Conservation (phyloP, 2,797 vertebrate species). For the Xenentodon cancila region DNA sequence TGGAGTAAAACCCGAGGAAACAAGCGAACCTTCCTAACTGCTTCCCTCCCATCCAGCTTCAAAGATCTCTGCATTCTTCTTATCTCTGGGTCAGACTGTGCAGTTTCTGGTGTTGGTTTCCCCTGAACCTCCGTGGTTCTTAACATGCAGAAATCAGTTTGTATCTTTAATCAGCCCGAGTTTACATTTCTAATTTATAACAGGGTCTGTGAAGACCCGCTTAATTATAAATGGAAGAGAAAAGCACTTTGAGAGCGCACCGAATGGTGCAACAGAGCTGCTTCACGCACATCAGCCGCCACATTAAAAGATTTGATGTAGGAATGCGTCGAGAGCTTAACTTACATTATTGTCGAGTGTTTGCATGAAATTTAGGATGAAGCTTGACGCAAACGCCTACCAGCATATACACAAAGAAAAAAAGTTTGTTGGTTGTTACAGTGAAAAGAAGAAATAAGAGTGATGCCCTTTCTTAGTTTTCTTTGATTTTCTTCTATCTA, state of each 20-base stretch:
- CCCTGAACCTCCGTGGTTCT: constrained; percentile 28
- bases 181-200: constrained; percentile 61
- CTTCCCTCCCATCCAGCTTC: no score
- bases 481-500: constrained; percentile 39
- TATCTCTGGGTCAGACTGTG: no score
- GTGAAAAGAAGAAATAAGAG: neutral
- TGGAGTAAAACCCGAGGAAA: neutral
- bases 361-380: neutral
- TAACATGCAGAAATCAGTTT: constrained; percentile 22
- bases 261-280: constrained; percentile 12
- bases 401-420: neutral
- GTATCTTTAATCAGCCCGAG: constrained; percentile 22
- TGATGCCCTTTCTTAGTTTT: constrained; percentile 6
- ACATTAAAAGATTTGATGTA: constrained; percentile 13
- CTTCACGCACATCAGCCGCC: neutral
- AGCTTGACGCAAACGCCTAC: neutral
- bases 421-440: neutral
- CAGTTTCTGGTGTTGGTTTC: neutral
- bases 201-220: constrained; percentile 27
- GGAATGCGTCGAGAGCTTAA: neutral
- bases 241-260: constrained; percentile 31
- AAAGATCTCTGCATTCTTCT: no score
- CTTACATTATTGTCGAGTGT: neutral
- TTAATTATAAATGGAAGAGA: constrained; percentile 59
- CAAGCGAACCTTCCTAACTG: no score